Base-by-base conservation (phyloP, 2,888 invertebrate genomes). In the Sesia bembeciformis region DNA sequence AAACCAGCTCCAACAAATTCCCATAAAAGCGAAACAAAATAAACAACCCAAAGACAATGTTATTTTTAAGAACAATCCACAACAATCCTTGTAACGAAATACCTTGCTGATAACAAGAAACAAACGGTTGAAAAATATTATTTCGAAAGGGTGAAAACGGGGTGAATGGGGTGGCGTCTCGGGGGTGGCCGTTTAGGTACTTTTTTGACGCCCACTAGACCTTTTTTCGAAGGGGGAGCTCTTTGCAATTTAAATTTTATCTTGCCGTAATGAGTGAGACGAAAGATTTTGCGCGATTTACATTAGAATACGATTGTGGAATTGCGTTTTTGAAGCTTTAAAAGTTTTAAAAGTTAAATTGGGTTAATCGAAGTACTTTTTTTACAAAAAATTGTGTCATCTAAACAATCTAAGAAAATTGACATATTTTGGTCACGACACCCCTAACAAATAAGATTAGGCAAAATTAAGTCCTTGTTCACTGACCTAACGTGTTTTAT, bases 181-280 rank as follows among this genome's bases (percentile, higher is more conserved):
- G 42, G 42, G 5, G 5, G 5, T 23, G 23, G 2, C 23, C 23
- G 23, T 5, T 42, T 42, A 6, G 42, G 42, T 42, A 80, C 79
- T 81, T 86, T 86, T 86, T 85, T 82, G 69, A 78, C 84, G 71
- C 84, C 84, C 83, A 78, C 81, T 79, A 77, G 66, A 74, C 76
- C 78, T 81, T 85, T 86, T 87, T 86, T 84, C 72, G 64, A 72
- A 74, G 76, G 81, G 84, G 79, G 72, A 52, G 60, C 63, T 66
- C 68, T 84, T 84, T 80, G 84, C 84, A 86, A 85, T 86, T 85
- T 84, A 86, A 86, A 87, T 86, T 85, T 84, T 83, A 84, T 84
- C 85, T 84, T 69, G 64, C 58, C 70, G 70, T 80, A 84, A 85
- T 84, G 84, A 84, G 76, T 71, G 72, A 72, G 50, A 50, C 39